Evolutionary conservation across 1,140 invertebrate species (phyloP), one percentile per base, ranked within the genome.

Genomic region (Calliphora vicina): DNA sequence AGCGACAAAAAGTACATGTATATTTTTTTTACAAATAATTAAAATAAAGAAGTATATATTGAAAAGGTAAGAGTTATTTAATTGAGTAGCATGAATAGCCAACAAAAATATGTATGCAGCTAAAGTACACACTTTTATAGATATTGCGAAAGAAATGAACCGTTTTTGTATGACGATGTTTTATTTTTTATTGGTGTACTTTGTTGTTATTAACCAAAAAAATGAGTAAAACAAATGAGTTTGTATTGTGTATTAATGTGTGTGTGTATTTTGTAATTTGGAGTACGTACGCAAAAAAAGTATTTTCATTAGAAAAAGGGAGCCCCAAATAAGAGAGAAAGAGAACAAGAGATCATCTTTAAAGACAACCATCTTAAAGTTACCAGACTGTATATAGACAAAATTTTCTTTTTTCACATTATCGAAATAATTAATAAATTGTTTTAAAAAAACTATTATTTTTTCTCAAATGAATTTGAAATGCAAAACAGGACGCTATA

Each of bases 181-280:
- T 50, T 50, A 35, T 50, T 50, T n/a, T 50, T 17, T 50, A 13
- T 50, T 50, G 13, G 45, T 50, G 17, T 50, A 17, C 17, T 67
- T 67, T 67, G 61, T 67, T 67, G 61, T 67, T 20, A 23, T 67
- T 20, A 12, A 23, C n/a, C 23, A 67, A 67, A 67, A 25, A 23
- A 17, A 13, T n/a, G 50, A 57, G 50, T 67, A 23, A 67, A 67
- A 6, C 1, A 50, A 78, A 35, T 78, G 74, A 78, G 35, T 78
- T 17, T 42, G 27, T 76, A 17, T 29, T 76, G 17, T 35, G n/a
- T 76, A 35, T 17, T n/a, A n/a, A 43, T 78, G 35, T 78, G 35
- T 78, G n/a, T 45, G 82, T 83, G 82, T 78, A 45, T 78, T 45
- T 20, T 78, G 35, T 78, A 43, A 76, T 23, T 78, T 43, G 74